Percentiles rank a stretch among this genome's conserved stretches.
Evolutionary conservation across 2,113 vertebrate species (phyloP).

Genomic region (rat (Rattus norvegicus)): DNA sequence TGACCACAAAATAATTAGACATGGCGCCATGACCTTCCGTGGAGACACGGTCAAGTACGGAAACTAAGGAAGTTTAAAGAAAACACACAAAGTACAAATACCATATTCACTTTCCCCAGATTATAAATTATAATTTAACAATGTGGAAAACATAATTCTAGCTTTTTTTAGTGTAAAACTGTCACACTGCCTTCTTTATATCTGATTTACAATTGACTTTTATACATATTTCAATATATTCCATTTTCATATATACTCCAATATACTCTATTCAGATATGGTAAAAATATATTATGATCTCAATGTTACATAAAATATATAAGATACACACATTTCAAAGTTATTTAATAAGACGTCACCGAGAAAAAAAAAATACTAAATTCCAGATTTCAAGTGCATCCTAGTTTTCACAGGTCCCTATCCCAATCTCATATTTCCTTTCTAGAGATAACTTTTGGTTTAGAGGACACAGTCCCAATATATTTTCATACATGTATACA

Average conservation of each 20-base stretch:
- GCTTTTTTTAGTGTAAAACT: not conserved
- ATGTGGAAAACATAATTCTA: not conserved
- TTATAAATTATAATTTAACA: not conserved
- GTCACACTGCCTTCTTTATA: not conserved
- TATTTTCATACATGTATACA: not conserved
- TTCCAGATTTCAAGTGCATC: slow-evolving; percentile 20
- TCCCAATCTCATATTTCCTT: not conserved
- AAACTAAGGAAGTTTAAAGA: slow-evolving; percentile 4
- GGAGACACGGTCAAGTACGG: not conserved
- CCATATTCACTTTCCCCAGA: not conserved
- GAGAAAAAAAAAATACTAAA: slow-evolving; percentile 14
- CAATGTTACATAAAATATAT: not conserved
- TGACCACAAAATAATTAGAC: slow-evolving; percentile 1
- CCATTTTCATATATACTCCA: not conserved
- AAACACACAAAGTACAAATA: slow-evolving; percentile 1
- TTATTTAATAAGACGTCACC: not conserved
- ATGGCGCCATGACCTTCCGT: not conserved
- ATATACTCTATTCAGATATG: not conserved
- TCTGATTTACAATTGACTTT: not conserved
- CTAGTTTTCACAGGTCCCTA: not conserved
- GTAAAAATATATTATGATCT: slow-evolving; percentile 16
- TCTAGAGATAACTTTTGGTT: not conserved
- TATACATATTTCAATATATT: not conserved
- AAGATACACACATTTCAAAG: not conserved
- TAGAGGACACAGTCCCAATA: not conserved